Evolutionary conservation across 2,888 invertebrate species (phyloP).

Genomic region (Mechanitis mazaeus): DNA sequence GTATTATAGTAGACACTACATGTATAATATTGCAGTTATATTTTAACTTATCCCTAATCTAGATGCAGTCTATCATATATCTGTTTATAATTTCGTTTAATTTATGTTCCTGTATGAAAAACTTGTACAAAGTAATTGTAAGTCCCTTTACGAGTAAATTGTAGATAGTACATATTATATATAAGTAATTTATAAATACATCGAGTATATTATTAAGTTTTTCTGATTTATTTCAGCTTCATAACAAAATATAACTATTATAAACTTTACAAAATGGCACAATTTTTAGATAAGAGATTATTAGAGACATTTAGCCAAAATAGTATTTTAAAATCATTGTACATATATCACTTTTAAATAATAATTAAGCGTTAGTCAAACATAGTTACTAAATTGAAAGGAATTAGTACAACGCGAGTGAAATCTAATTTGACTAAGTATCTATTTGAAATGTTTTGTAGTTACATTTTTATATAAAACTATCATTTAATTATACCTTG

Average conservation of each 20-base stretch:
- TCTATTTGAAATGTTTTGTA: slow-evolving; percentile 13
- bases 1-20: too few relatives aligned
- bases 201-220: slow-evolving; percentile 7
- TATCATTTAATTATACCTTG: slow-evolving; percentile 9
- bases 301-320: slow-evolving; percentile 75
- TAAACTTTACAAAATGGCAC: slow-evolving; percentile 57
- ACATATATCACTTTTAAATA: slow-evolving; percentile 62
- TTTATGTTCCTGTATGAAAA: slow-evolving; percentile 53
- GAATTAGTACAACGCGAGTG: slow-evolving; percentile 62
- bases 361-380: slow-evolving; percentile 52
- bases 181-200: slow-evolving; percentile 3
- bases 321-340: slow-evolving; percentile 65
- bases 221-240: slow-evolving; percentile 2
- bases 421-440: slow-evolving; percentile 40
- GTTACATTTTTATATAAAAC: slow-evolving; percentile 13
- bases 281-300: slow-evolving; percentile 68
- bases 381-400: slow-evolving; percentile 55
- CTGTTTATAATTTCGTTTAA: slow-evolving; percentile 48
- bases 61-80: slow-evolving; percentile 39
- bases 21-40: background rate
- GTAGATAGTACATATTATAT: slow-evolving; percentile 49
- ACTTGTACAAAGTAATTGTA: slow-evolving; percentile 69
- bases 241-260: slow-evolving; percentile 10
- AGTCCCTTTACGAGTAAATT: slow-evolving; percentile 52
- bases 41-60: slow-evolving; percentile 33